Conservation (phyloP, 2,888 invertebrate genomes). For the Notocelia uddmanniana region DNA sequence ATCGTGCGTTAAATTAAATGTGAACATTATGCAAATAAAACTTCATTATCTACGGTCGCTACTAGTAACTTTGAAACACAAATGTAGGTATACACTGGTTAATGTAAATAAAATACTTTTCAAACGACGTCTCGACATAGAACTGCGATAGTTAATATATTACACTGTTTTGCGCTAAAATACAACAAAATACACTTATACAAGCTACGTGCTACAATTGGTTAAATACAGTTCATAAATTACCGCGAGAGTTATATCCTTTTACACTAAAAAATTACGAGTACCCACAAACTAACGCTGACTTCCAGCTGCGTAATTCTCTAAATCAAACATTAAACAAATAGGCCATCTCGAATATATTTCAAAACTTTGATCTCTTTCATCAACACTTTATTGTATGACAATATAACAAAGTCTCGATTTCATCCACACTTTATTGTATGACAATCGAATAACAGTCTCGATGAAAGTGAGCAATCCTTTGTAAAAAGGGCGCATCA, state of each 20-base stretch:
- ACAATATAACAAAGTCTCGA: too few relatives aligned
- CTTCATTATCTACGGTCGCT: slow-evolving; percentile 41
- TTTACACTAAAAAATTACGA: slow-evolving; percentile 47
- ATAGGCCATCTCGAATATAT: not conserved
- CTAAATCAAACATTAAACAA: not conserved
- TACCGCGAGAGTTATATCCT: slow-evolving; percentile 52
- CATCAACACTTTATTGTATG: not conserved
- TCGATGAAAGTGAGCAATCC: not conserved
- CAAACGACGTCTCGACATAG: slow-evolving; percentile 66
- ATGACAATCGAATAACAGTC: not conserved
- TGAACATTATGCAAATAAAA: slow-evolving; percentile 47
- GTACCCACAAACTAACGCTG: slow-evolving; percentile 7
- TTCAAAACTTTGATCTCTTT: not conserved
- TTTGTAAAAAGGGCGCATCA: too few relatives aligned
- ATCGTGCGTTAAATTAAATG: slow-evolving; percentile 27
- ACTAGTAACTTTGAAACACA: slow-evolving; percentile 50
- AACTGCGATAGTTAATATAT: slow-evolving; percentile 69
- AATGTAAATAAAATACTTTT: slow-evolving; percentile 62
- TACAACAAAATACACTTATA: slow-evolving; percentile 80
- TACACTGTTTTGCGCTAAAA: slow-evolving; percentile 72
- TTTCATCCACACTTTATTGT: not conserved
- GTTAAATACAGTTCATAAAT: slow-evolving; percentile 69
- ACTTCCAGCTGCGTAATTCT: not conserved
- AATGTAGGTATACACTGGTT: slow-evolving; percentile 44
- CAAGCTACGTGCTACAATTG: slow-evolving; percentile 72